These are phyloP conservation scores for Calameuta pallipes DNA, from an alignment of 2,888 invertebrate species.

Conservation along the genomic window DNA sequence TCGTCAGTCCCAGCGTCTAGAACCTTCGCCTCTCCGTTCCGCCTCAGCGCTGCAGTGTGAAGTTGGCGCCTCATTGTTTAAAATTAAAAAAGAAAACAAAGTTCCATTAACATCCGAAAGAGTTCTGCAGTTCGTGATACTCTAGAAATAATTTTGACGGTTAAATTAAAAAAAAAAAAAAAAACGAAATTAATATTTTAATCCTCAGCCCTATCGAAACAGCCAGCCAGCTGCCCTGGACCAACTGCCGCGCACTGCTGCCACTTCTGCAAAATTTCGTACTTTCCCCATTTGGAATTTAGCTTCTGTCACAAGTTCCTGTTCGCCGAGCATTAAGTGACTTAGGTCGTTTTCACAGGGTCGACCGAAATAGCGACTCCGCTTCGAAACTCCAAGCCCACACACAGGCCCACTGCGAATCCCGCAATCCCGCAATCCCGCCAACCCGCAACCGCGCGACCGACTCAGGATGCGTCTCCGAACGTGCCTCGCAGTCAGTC, in stretches of 20 bases:
- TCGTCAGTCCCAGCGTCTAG: neutral
- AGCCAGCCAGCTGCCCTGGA: neutral
- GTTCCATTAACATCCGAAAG: no score
- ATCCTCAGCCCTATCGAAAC: neutral
- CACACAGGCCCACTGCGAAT: neutral
- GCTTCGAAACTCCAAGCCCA: neutral
- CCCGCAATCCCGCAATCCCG: neutral
- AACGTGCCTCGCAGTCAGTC: slow-evolving; percentile 11
- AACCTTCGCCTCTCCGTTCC: neutral
- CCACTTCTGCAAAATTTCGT: neutral
- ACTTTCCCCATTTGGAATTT: slow-evolving; percentile 15
- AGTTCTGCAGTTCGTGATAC: no score
- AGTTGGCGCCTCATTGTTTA: no score
- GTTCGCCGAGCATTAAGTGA: slow-evolving; percentile 36
- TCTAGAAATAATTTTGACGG: no score
- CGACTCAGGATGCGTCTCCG: neutral
- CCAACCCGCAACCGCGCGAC: neutral
- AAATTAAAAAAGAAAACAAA: no score
- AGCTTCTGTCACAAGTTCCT: slow-evolving; percentile 19
- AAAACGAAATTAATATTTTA: no score
- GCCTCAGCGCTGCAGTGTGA: neutral
- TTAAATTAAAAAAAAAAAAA: no score
- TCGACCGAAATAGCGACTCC: slow-evolving; percentile 35
- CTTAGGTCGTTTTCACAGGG: slow-evolving; percentile 30
- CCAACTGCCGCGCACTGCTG: neutral